Evolutionary conservation across 2,888 invertebrate genomes (phyloP).

Genomic region (Cabera pusaria): DNA sequence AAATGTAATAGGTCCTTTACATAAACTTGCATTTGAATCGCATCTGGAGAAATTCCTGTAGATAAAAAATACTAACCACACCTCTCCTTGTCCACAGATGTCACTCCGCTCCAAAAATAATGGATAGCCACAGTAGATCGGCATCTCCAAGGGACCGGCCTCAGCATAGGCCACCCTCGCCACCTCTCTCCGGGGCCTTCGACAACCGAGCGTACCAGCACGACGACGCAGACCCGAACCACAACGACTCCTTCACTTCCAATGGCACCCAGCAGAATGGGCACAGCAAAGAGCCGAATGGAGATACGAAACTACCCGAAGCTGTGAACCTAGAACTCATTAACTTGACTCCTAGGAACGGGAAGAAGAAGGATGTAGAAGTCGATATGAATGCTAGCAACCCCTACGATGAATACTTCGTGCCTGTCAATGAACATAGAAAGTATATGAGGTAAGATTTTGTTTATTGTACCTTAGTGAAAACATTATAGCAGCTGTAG

Average conservation of each 20-base stretch:
- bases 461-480: neutral
- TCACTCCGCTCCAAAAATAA: constrained; percentile 78
- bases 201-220: constrained; percentile 76
- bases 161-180: constrained; percentile 72
- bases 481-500: too few relatives aligned
- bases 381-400: constrained; percentile 86
- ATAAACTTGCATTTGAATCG: too few relatives aligned
- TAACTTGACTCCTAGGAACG: constrained; percentile 86
- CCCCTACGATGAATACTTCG: constrained; percentile 92
- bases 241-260: constrained; percentile 78
- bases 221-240: constrained; percentile 71
- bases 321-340: constrained; percentile 92
- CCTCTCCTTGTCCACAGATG: constrained; percentile 57
- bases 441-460: constrained; percentile 90
- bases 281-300: constrained; percentile 60
- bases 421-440: constrained; percentile 92
- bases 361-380: constrained; percentile 86
- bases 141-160: constrained; percentile 81
- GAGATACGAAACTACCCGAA: constrained; percentile 81
- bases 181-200: constrained; percentile 60
- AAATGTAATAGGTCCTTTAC: too few relatives aligned
- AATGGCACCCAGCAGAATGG: constrained; percentile 63
- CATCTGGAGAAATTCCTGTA: too few relatives aligned
- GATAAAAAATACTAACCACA: constrained; percentile 8
- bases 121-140: constrained; percentile 79